Evolutionary conservation across 1,140 invertebrate species (phyloP).

Genomic region (Chymomyza costata): DNA sequence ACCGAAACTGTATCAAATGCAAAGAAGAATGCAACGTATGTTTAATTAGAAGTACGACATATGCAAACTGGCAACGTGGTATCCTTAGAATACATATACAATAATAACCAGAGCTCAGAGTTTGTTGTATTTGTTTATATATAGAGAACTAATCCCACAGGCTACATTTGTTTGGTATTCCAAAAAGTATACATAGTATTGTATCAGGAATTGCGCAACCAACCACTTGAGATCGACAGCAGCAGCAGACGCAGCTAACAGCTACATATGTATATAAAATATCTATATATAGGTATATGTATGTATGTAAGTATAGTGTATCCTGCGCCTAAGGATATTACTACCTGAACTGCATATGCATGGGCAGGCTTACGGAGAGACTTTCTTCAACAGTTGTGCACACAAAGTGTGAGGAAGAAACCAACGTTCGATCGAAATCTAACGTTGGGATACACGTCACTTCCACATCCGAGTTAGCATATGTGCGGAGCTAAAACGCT

Average conservation of each 20-base stretch:
- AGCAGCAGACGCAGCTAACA: no score
- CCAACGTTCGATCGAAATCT: conserved; percentile 59
- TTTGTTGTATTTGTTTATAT: conserved; percentile 31
- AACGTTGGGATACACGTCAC: conserved; percentile 29
- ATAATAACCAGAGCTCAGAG: conserved; percentile 3
- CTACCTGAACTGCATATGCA: no score
- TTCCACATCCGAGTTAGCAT: conserved; percentile 40
- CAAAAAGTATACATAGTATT: no score
- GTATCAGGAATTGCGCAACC: conserved; percentile 58
- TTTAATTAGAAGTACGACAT: conserved; percentile 66
- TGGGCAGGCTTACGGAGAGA: no score
- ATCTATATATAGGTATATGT: conserved; percentile 6
- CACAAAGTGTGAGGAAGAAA: conserved; percentile 24
- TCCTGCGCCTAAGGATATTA: conserved; percentile 10
- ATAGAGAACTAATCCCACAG: conserved; percentile 49
- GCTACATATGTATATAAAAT: no score
- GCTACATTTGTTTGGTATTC: no score
- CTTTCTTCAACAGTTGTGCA: conserved; percentile 44
- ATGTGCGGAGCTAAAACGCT: conserved; percentile 20
- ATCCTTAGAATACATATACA: not conserved
- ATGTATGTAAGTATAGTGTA: conserved; percentile 9
- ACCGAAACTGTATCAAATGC: conserved; percentile 52
- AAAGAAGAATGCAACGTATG: conserved; percentile 19
- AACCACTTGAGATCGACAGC: conserved; percentile 50
- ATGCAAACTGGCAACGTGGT: conserved; percentile 38